Conservation (phyloP, 2,888 invertebrate species). For the Platycnemis pennipes region DNA sequence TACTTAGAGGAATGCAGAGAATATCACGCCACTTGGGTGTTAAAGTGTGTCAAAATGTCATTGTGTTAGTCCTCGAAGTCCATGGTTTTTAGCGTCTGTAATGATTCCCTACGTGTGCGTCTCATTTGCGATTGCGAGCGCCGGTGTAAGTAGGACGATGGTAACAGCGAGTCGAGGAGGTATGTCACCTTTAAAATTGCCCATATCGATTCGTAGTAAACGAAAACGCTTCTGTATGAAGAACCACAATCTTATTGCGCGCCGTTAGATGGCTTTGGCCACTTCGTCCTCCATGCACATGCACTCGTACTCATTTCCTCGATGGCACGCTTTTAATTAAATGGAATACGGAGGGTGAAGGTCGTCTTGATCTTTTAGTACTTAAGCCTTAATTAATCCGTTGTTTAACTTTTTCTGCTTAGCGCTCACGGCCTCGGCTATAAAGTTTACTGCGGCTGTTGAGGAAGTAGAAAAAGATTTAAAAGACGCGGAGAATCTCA, state of each 20-base stretch:
- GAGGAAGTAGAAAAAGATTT: not conserved
- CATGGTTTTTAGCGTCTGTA: too few species aligned
- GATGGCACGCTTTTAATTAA: not conserved
- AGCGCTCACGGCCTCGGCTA: not conserved
- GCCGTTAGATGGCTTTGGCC: not conserved
- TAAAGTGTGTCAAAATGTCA: too few species aligned
- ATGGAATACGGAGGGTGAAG: not conserved
- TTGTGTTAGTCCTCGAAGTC: too few species aligned
- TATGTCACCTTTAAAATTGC: conserved; percentile 6
- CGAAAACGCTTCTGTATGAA: not conserved
- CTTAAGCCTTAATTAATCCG: not conserved
- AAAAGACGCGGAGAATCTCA: not conserved
- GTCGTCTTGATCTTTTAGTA: not conserved
- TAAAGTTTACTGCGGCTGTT: not conserved
- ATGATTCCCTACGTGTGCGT: not conserved
- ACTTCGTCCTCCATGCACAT: not conserved
- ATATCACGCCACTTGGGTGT: too few species aligned
- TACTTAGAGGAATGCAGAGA: too few species aligned
- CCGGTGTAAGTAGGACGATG: not conserved
- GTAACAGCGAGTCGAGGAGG: not conserved
- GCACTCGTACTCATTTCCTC: not conserved
- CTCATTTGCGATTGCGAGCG: not conserved
- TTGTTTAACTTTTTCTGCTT: not conserved
- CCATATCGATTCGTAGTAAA: not conserved
- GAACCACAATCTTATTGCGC: not conserved